Evolutionary conservation across 1,140 invertebrate genomes (phyloP).

Genomic region (Trachymyrmex septentrionalis): DNA sequence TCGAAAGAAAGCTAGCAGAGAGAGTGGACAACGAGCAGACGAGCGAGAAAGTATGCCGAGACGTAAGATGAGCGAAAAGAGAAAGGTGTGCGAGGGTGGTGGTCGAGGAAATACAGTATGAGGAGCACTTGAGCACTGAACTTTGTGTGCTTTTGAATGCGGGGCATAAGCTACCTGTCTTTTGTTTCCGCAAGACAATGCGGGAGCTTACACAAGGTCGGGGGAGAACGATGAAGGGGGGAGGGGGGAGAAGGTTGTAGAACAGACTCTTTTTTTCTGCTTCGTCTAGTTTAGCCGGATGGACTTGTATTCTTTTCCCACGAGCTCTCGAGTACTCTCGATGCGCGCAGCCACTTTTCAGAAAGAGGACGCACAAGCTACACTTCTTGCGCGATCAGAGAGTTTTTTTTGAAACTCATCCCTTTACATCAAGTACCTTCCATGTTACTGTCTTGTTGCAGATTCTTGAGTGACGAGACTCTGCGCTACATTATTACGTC

Average conservation of each 20-base stretch:
- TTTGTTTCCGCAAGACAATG: constrained; percentile 81
- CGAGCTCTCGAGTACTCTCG: constrained; percentile 55
- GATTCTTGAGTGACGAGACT: not conserved
- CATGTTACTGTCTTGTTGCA: not conserved
- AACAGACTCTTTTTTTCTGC: constrained; percentile 63
- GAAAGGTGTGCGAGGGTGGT: constrained; percentile 10
- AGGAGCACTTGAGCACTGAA: constrained; percentile 80
- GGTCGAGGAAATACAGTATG: constrained; percentile 54
- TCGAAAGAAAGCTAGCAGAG: constrained; percentile 5
- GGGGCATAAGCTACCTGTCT: constrained; percentile 79
- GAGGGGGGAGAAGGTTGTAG: not conserved
- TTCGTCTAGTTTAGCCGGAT: constrained; percentile 71
- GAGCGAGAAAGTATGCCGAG: not conserved
- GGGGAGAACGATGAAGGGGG: constrained; percentile 18
- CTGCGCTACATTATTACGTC: not conserved
- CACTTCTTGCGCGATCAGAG: constrained; percentile 61
- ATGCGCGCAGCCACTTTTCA: constrained; percentile 67
- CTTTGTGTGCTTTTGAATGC: constrained; percentile 82
- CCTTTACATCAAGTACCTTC: not conserved
- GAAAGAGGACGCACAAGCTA: constrained; percentile 47
- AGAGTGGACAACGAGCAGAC: constrained; percentile 17
- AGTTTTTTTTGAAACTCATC: constrained; percentile 37
- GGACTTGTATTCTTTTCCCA: constrained; percentile 65
- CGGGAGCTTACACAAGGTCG: constrained; percentile 76
- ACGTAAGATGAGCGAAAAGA: constrained; percentile 26